Conservation (phyloP, 1,140 invertebrate genomes). For the Ceratitis capitata region DNA sequence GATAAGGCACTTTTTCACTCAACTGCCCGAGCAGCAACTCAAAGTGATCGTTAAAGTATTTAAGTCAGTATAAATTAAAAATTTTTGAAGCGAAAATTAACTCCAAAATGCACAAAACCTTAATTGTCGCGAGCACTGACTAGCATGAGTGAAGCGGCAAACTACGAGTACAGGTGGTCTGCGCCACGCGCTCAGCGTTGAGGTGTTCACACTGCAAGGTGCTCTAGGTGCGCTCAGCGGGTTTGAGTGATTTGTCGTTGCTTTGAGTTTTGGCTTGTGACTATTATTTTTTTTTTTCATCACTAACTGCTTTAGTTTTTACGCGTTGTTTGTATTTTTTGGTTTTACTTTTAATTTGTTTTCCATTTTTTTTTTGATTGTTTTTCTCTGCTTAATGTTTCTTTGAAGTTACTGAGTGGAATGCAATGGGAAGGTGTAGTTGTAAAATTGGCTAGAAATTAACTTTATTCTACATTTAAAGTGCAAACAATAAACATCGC, state of each 20-base stretch:
- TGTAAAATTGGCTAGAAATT: constrained; percentile 1
- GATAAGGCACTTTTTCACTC: background rate
- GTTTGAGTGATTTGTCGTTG: background rate
- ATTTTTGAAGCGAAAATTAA: background rate
- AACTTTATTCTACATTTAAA: constrained; percentile 28
- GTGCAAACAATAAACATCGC: constrained; percentile 31
- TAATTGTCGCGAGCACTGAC: background rate
- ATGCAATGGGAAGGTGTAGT: background rate
- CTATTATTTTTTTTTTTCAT: background rate
- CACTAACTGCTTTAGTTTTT: background rate
- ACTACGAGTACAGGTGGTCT: background rate
- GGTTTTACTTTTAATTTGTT: background rate
- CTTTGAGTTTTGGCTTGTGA: background rate
- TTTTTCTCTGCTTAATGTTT: background rate
- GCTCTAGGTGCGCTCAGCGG: background rate
- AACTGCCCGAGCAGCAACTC: no score
- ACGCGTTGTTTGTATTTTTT: background rate
- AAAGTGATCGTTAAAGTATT: no score
- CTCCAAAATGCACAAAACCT: background rate
- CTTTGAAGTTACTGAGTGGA: constrained; percentile 13
- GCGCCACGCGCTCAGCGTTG: background rate
- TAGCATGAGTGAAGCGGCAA: background rate
- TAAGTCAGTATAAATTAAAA: no score
- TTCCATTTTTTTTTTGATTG: background rate
- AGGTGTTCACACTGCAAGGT: background rate